Evolutionary conservation across 2,888 invertebrate species (phyloP), one percentile per base, ranked within the genome.

Genomic region (Camponotus fellah): DNA sequence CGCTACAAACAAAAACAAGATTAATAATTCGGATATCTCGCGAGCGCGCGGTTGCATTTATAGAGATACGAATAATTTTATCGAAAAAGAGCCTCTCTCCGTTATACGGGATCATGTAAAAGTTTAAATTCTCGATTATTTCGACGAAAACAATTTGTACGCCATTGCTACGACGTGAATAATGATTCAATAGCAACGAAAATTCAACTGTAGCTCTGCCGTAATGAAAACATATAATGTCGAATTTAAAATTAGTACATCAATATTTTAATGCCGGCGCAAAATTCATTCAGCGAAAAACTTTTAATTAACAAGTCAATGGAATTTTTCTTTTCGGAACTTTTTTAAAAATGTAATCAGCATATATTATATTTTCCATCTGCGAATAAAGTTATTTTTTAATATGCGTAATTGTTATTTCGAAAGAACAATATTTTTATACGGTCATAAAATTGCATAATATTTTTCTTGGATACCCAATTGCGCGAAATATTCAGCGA

Each of bases 1-100:
- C 49, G n/a, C 46, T 32, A 40, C 71, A 34, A 58, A 71, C 72
- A 60, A 49, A 53, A 80, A 72, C 72, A n/a, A 34, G 71, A 80
- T 80, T 80, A 80, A 80, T 80, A 71, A 71, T 71, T 80, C 60
- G 60, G 26, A 60, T 71, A 46, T 37, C 72, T 60, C 71, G 60
- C 21, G 34, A 43, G 43, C 21, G 71, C 58, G 46, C 46, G 69
- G 43, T 34, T 21, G 46, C 71, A 46, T 34, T 58, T 79, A 40
- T 26, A 43, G 2, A 65, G 34, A 21, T 37, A 58, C 69, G 32
- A 79, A 79, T 79, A 79, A 80, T 71, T 71, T 60, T 60, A 60
- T 68, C 62, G 72, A 71, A 71, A 80, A 37, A 46, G 72, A n/a
- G n/a, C 2, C 17, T 71, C 21, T 46, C n/a, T 17, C 53, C n/a